Percentiles rank a stretch among this genome's conserved stretches.
These are phyloP conservation scores for Leptopilina clavipes DNA, from an alignment of 1,140 invertebrate genomes.

Conservation along the genomic window DNA sequence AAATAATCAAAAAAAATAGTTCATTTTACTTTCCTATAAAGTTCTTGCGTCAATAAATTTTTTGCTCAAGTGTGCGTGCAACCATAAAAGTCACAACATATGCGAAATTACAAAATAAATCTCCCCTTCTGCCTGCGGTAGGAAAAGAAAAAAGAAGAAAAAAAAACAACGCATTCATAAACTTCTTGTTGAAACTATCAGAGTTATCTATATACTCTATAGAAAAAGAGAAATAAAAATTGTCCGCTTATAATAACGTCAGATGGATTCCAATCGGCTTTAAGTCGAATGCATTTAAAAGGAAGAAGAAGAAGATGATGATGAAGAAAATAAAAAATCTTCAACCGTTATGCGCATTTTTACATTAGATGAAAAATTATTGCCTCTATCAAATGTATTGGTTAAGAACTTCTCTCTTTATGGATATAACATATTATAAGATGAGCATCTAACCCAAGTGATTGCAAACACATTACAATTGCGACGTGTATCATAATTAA, in stretches of 20 bases:
- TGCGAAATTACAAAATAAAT: conserved; percentile 16
- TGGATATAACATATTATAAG: conserved; percentile 1
- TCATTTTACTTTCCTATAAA: not conserved
- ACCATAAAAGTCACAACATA: conserved; percentile 16
- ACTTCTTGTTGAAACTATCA: conserved; percentile 11
- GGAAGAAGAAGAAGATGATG: not conserved
- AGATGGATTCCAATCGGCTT: conserved; percentile 4
- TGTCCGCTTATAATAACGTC: conserved; percentile 15
- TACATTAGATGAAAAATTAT: not conserved
- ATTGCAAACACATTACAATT: conserved; percentile 44
- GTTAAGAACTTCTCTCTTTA: not conserved
- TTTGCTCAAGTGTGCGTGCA: not conserved
- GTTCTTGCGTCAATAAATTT: conserved; percentile 6
- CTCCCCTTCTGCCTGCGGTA: not conserved
- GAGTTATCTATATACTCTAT: not conserved
- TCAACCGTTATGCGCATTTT: conserved; percentile 11
- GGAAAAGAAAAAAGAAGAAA: not conserved
- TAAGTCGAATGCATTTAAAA: not conserved
- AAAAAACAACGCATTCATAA: not conserved
- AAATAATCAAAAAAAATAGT: conserved; percentile 7
- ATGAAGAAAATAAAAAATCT: too few species aligned
- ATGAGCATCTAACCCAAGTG: not conserved
- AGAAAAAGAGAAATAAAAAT: not conserved
- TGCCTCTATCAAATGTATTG: not conserved
- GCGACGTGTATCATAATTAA: conserved; percentile 58